Percentiles rank a stretch among this genome's conserved stretches.
Evolutionary conservation across 1,140 invertebrate genomes (phyloP).

Genomic region (Adoxophyes honmai): DNA sequence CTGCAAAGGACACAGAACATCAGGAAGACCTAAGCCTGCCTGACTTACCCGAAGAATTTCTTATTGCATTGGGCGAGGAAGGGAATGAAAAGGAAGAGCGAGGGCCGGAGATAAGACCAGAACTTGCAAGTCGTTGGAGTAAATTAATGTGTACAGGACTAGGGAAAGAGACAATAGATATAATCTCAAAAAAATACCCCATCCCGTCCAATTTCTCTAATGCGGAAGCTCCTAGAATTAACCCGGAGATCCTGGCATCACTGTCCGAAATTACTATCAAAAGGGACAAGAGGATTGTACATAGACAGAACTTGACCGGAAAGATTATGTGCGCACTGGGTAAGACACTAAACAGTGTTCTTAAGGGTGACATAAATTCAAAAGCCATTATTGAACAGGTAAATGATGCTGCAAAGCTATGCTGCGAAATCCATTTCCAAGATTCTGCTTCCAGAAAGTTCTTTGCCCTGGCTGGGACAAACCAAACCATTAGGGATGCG

Average conservation of each 20-base stretch:
- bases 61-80: no score
- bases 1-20: no score
- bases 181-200: neutral
- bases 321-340: neutral
- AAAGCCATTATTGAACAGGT: neutral
- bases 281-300: constrained; percentile 10
- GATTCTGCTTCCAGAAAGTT: constrained; percentile 3
- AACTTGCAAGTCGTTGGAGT: neutral
- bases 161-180: constrained; percentile 1
- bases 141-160: neutral
- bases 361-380: neutral
- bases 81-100: neutral
- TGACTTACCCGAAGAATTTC: no score
- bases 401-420: constrained; percentile 1
- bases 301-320: neutral
- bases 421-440: neutral
- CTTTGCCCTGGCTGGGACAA: neutral
- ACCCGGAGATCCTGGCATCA: constrained; percentile 3
- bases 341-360: neutral
- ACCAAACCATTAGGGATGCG: neutral
- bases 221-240: neutral
- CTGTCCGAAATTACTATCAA: neutral
- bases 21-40: no score
- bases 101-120: neutral
- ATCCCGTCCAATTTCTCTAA: neutral